phyloP scores from a whole-genome alignment of 1,140 invertebrate species.

The Hermatobates lingyangjiaoensis region DNA sequence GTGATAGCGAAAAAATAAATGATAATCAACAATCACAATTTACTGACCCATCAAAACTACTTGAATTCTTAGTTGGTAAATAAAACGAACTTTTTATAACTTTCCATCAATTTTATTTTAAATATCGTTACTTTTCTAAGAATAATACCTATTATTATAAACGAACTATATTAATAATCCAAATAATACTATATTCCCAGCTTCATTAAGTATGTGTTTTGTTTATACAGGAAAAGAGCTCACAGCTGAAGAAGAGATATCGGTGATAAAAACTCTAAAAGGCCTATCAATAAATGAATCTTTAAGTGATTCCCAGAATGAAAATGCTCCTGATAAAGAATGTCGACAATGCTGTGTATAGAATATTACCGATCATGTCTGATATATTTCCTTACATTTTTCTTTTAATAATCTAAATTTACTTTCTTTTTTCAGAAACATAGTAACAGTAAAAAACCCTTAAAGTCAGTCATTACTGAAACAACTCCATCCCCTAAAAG shows the following conservation, averaged over 20 bases:
- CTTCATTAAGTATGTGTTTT: background rate
- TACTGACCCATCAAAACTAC: background rate
- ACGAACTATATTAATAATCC: background rate
- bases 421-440: background rate
- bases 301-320: background rate
- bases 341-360: background rate
- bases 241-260: background rate
- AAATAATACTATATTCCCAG: background rate
- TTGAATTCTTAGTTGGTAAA: conserved; percentile 5
- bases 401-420: background rate
- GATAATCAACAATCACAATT: background rate
- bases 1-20: background rate
- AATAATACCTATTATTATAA: background rate
- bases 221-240: conserved; percentile 5
- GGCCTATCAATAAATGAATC: background rate
- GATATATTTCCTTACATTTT: background rate
- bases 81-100: background rate
- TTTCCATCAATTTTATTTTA: background rate
- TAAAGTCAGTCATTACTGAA: background rate
- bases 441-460: background rate
- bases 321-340: background rate
- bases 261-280: conserved; percentile 3
- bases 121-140: background rate
- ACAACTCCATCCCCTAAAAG: background rate
- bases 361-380: background rate